Percentiles rank a stretch among this genome's conserved stretches.
These are phyloP conservation scores for Gymnorhina tibicen DNA, from an alignment of 2,113 vertebrate species.

Conservation along the genomic window DNA sequence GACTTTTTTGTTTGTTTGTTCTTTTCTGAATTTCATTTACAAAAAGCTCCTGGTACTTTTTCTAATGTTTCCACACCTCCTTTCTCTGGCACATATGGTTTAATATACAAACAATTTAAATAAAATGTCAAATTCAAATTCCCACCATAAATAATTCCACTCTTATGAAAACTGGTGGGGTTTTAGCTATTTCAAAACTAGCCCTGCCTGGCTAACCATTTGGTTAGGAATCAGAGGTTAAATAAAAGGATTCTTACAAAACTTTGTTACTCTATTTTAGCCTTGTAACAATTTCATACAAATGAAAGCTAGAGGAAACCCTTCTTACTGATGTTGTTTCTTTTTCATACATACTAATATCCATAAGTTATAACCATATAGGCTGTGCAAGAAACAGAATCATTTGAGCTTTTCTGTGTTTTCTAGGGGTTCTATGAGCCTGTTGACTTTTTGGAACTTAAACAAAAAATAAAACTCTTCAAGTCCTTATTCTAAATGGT, in stretches of 20 bases:
- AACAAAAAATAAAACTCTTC: slow-evolving; percentile 36
- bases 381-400: neutral
- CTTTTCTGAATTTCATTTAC: slow-evolving; percentile 22
- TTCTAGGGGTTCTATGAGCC: slow-evolving; percentile 26
- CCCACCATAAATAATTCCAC: slow-evolving; percentile 27
- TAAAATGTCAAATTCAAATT: slow-evolving; percentile 56
- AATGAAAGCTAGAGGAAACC: neutral
- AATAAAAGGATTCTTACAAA: slow-evolving; percentile 16
- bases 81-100: slow-evolving; percentile 59
- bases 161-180: slow-evolving; percentile 6
- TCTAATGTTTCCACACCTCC: slow-evolving; percentile 19
- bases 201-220: neutral
- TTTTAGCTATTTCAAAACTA: slow-evolving; percentile 23
- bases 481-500: slow-evolving; percentile 39
- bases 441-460: neutral
- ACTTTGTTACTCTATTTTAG: slow-evolving; percentile 8
- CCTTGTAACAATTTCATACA: neutral
- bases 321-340: neutral
- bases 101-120: slow-evolving; percentile 48
- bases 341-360: neutral
- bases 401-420: neutral
- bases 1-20: neutral
- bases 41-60: slow-evolving; percentile 47
- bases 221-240: slow-evolving; percentile 37
- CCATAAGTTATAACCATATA: neutral